Evolutionary conservation across 2,888 invertebrate species (phyloP), one percentile per base, ranked within the genome.

Genomic region (Gisinianus flammeolus): DNA sequence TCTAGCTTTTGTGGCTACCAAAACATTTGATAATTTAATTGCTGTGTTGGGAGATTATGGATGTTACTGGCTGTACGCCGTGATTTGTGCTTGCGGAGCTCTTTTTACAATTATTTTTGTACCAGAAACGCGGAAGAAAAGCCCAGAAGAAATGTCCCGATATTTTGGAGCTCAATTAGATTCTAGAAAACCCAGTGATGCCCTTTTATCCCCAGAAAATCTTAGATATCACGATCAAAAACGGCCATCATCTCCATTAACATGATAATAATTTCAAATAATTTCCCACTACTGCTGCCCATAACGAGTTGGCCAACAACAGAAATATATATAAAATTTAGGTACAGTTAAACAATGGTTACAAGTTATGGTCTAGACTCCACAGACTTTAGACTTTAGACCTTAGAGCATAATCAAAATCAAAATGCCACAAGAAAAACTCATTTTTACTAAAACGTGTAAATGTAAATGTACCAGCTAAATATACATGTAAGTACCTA

Each of bases 81-180:
- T 71, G 5, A 67, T 83, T 44, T 79, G 82, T 68, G 69, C 71
- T 0, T 28, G 67, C 8, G 82, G 82, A 26, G 75, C 81, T 31
- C 24, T 78, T 5, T 78, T 78, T 70, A 72, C 79, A 12, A 24
- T 79, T 3, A 91, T 91, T 79, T 87, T 90, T 44, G 87, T 95
- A 78, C 94, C 94, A 0, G 95, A 95, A 88, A 95, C 95, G 0
- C 94, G 94, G 86, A 93, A 94, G 0, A 91, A 93, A 85, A 91
- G 91, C 0, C 86, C 94, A 62, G 89, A 89, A 76, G 92, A 93
- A 83, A 93, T 93, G 71, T 91, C 92, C 84, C 30, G 28, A 26
- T 35, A 70, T 67, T 79, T 79, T 54, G 44, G 62, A 58, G 22
- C 19, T 19, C 30, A 31, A 35, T 10, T 66, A n/a, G 67, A 67